These are phyloP conservation scores for Dasypolia templi DNA, from an alignment of 2,888 invertebrate species.

Conservation along the genomic window DNA sequence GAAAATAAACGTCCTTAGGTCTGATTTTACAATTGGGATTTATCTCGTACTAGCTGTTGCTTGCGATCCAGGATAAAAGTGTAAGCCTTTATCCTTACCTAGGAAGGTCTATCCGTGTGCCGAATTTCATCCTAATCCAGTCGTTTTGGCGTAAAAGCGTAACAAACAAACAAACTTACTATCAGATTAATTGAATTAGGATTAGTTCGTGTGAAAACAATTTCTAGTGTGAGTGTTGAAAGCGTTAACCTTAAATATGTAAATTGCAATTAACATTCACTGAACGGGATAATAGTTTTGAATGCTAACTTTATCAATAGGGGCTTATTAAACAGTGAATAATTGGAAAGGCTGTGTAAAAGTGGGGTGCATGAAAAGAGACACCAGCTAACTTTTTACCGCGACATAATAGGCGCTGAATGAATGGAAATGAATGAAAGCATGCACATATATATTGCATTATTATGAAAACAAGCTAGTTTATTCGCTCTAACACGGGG, in stretches of 20 bases:
- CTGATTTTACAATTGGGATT: conserved; percentile 59
- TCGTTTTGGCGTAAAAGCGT: too few species aligned
- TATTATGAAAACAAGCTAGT: conserved; percentile 54
- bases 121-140: too few species aligned
- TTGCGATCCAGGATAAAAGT: too few species aligned
- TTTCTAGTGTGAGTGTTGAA: conserved; percentile 33
- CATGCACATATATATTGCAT: conserved; percentile 38
- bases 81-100: too few species aligned
- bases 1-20: conserved; percentile 69
- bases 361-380: conserved; percentile 22
- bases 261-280: conserved; percentile 54
- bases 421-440: conserved; percentile 40
- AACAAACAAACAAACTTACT: too few species aligned
- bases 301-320: conserved; percentile 28
- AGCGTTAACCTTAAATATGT: conserved; percentile 41
- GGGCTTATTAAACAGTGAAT: conserved; percentile 18
- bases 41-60: too few species aligned
- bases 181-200: too few species aligned
- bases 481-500: conserved; percentile 55
- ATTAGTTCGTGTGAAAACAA: conserved; percentile 63
- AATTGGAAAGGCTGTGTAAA: conserved; percentile 22
- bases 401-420: neutral
- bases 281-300: conserved; percentile 53
- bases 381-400: conserved; percentile 19
- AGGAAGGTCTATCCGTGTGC: too few species aligned